Conservation (phyloP, 2,113 vertebrate species). For the Eurystomus gularis region DNA sequence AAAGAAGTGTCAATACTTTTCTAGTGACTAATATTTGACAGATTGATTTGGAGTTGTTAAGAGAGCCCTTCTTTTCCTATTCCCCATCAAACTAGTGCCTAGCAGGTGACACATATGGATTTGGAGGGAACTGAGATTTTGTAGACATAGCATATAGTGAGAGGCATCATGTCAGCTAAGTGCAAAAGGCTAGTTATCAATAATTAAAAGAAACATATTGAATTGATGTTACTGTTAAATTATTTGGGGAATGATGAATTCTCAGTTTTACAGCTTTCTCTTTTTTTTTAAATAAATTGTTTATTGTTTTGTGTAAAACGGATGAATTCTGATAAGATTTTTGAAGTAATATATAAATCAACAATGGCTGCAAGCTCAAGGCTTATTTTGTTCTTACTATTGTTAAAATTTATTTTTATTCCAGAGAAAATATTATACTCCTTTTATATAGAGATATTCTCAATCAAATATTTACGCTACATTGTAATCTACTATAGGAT, state of each 20-base stretch:
- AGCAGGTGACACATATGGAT: not conserved
- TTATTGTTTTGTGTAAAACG: not conserved
- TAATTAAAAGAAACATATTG: slow-evolving; percentile 17
- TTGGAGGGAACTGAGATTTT: not conserved
- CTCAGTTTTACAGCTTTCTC: not conserved
- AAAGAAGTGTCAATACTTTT: not conserved
- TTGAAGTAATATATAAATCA: not conserved
- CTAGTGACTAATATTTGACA: not conserved
- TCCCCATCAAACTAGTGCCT: not conserved
- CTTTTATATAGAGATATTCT: not conserved
- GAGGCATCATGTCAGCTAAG: not conserved
- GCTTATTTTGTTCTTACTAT: not conserved
- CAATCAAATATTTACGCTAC: not conserved
- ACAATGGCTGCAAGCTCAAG: not conserved
- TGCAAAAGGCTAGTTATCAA: not conserved
- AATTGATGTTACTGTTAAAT: not conserved
- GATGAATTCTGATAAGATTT: not conserved
- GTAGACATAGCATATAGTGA: not conserved
- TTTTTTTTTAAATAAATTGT: not conserved
- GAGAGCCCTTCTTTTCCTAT: not conserved
- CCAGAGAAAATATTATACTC: not conserved
- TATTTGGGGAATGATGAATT: not conserved
- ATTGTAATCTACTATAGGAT: not conserved
- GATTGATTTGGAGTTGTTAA: not conserved
- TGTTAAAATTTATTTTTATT: not conserved